Base-by-base conservation (phyloP, 2,113 vertebrate genomes). In the Halichoerus grypus region DNA sequence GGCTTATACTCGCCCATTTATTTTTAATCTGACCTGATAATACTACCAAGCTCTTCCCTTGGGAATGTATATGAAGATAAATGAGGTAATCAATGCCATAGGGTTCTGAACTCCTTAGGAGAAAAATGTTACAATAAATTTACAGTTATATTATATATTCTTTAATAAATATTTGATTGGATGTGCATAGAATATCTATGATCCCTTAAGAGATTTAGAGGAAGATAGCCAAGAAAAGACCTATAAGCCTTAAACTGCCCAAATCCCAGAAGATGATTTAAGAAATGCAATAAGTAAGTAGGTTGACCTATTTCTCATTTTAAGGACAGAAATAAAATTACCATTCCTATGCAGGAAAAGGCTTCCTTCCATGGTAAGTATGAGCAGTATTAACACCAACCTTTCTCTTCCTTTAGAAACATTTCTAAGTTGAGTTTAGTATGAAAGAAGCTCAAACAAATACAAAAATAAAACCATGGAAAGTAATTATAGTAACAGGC, bases 131-230 rank as follows among this genome's bases (percentile, higher is more conserved):
- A 92, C 95, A 95, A 92, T 97, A 97, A 96, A 98, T 97, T 91
- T 96, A 96, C 28, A 91, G n/a, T 92, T 63, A 95, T 95, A 96
- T 97, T 86, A 83, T 79, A 96, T 88, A 92, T 94, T 95, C 69
- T 93, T 95, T 96, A 97, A 96, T 97, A 97, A 96, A 96, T 97
- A 94, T 97, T 98, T 97, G 76, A 96, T 93, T 90, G 49, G 49
- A 53, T 96, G 21, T 96, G 31, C 90, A 97, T 49, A 85, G 81
- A 72, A 74, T 95, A 94, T 55, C 65, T 61, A 79, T 31, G 51
- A 96, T 95, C 77, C 74, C 53, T 96, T 94, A 82, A 95, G 77
- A 97, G 69, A 96, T 88, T 95, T 80, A 94, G 42, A 72, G 51
- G 53, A 96, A 97, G 71, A 94, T 67, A 71, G 76, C 51, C 55